Conservation (phyloP, 2,888 invertebrate genomes). For the Drosophila bunnanda region DNA sequence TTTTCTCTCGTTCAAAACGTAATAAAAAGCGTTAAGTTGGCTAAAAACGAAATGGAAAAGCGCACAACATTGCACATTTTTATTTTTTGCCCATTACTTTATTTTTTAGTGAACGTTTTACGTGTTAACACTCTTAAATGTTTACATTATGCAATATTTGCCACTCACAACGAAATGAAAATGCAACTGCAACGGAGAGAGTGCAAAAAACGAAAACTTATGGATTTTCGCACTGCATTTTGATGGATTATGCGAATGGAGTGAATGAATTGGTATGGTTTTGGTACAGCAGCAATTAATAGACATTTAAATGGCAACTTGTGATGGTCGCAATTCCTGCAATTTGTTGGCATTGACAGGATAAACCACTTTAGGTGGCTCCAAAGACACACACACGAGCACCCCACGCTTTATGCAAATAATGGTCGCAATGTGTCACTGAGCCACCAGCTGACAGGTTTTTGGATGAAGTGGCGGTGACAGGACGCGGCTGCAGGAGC, state of each 20-base stretch:
- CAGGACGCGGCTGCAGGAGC: conserved; percentile 49
- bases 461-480: conserved; percentile 70
- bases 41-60: conserved; percentile 15
- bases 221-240: neutral
- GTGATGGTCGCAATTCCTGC: neutral
- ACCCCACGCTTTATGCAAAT: conserved; percentile 75
- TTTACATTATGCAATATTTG: conserved; percentile 18
- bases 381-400: conserved; percentile 21
- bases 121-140: conserved; percentile 4
- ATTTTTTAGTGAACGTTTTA: neutral
- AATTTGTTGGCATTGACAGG: conserved; percentile 50
- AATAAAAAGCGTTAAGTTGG: conserved; percentile 1
- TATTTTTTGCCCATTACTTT: no score
- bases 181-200: neutral
- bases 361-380: conserved; percentile 68
- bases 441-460: conserved; percentile 59
- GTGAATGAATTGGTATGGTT: no score
- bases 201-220: neutral
- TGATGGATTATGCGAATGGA: neutral
- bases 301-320: neutral
- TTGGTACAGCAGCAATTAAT: conserved; percentile 3
- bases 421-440: conserved; percentile 77
- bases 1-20: no score
- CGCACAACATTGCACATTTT: conserved; percentile 2
- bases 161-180: conserved; percentile 4